A percentile compares a stretch with the other conserved stretches of the same genome.
These are phyloP conservation scores for Tetragnatha versicolor DNA, from an alignment of 1,140 invertebrate species.

Conservation along the genomic window DNA sequence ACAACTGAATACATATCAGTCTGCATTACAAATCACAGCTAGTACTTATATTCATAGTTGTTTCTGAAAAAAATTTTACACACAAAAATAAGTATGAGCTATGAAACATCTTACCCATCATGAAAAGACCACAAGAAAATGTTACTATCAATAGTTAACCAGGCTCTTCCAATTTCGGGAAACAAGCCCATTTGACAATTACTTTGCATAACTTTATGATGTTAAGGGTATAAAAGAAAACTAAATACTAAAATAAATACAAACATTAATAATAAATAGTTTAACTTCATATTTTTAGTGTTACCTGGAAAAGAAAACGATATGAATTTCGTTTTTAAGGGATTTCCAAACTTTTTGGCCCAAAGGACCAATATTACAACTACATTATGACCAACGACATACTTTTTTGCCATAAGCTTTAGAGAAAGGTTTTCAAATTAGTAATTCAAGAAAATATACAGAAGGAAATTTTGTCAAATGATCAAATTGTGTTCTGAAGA, in stretches of 20 bases:
- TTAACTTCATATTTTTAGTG: background rate
- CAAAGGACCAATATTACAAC: too few relatives aligned
- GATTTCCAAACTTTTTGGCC: too few relatives aligned
- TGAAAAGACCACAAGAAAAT: conserved; percentile 97
- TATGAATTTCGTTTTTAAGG: background rate
- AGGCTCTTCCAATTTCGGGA: conserved; percentile 93
- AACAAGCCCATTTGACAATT: conserved; percentile 96
- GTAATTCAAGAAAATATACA: too few relatives aligned
- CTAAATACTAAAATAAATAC: background rate
- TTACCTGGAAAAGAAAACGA: background rate
- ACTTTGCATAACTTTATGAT: conserved; percentile 80
- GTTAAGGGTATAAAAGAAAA: background rate
- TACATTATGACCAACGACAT: too few relatives aligned
- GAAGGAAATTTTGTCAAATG: too few relatives aligned
- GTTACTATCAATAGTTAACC: conserved; percentile 97
- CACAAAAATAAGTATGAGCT: background rate
- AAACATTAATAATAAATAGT: background rate
- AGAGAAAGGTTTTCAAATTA: too few relatives aligned
- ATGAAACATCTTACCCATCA: conserved; percentile 70
- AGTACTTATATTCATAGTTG: background rate
- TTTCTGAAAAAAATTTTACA: background rate
- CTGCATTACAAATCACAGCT: background rate
- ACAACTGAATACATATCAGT: too few relatives aligned
- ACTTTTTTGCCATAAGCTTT: too few relatives aligned
- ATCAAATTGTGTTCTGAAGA: too few relatives aligned